A percentile compares a stretch with the other conserved stretches of the same genome.
Conservation (phyloP, 1,140 invertebrate species). For the Tetramorium parvispinum region DNA sequence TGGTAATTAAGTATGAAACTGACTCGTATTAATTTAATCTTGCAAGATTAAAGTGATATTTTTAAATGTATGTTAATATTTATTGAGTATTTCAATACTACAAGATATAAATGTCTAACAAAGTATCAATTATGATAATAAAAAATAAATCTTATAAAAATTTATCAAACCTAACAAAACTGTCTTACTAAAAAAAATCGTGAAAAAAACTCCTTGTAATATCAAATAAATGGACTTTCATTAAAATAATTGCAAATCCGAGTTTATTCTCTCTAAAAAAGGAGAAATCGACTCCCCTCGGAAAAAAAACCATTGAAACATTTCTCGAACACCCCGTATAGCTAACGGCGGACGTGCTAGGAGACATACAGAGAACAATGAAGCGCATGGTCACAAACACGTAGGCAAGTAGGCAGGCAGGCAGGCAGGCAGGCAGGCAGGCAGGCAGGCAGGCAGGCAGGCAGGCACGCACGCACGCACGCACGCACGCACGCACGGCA, state of each 20-base stretch:
- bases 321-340: conserved; percentile 2
- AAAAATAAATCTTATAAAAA: not conserved
- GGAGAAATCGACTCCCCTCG: not conserved
- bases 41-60: not conserved
- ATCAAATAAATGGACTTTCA: not conserved
- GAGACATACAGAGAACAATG: conserved; percentile 55
- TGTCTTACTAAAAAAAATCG: not conserved
- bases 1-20: not conserved
- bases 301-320: not conserved
- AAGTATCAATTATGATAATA: not conserved
- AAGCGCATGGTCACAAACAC: conserved; percentile 52
- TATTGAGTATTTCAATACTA: not conserved
- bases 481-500: conserved; percentile 46
- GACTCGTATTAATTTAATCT: not conserved
- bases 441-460: conserved; percentile 46
- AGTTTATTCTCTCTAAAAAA: not conserved
- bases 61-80: not conserved
- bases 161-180: not conserved
- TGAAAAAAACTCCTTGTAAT: not conserved
- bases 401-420: conserved; percentile 28
- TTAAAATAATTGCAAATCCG: not conserved
- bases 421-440: conserved; percentile 17
- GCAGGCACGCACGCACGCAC: conserved; percentile 33
- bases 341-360: conserved; percentile 9
- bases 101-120: not conserved